These are phyloP conservation scores for Podarcis raffonei DNA, from an alignment of 2,113 vertebrate species.

Conservation along the genomic window DNA sequence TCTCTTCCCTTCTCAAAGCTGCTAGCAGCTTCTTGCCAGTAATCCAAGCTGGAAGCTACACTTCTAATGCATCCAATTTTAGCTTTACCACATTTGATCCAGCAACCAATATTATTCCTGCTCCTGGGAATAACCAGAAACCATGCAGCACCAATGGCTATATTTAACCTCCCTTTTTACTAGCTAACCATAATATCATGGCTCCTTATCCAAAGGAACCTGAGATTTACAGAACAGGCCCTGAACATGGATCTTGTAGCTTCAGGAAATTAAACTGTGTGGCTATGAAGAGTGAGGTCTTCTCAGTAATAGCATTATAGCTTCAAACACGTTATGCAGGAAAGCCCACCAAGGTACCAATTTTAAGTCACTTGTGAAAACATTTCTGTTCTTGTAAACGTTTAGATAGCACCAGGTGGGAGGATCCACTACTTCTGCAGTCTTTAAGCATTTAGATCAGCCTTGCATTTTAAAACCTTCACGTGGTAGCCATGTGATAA, in stretches of 20 bases:
- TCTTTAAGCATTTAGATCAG: neutral
- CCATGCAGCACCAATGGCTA: neutral
- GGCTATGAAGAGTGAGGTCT: neutral
- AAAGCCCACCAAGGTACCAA: neutral
- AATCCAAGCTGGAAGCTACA: neutral
- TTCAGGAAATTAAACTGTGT: neutral
- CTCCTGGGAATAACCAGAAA: neutral
- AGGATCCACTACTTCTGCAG: neutral
- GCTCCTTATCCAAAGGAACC: neutral
- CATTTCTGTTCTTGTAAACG: neutral
- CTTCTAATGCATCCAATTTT: neutral
- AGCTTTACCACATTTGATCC: neutral
- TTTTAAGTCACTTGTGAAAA: neutral
- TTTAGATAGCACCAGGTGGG: neutral
- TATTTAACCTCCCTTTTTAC: neutral
- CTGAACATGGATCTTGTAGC: neutral
- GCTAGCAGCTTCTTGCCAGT: neutral
- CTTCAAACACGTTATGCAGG: neutral
- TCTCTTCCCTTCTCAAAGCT: neutral
- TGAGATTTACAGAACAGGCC: neutral
- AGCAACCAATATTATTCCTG: neutral
- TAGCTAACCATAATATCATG: neutral
- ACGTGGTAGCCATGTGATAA: neutral
- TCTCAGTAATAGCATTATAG: neutral
- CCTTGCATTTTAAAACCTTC: neutral